Percentiles rank a stretch among this genome's conserved stretches.
Conservation (phyloP, 2,113 vertebrate species). For the Dunckerocampus dactyliophorus region DNA sequence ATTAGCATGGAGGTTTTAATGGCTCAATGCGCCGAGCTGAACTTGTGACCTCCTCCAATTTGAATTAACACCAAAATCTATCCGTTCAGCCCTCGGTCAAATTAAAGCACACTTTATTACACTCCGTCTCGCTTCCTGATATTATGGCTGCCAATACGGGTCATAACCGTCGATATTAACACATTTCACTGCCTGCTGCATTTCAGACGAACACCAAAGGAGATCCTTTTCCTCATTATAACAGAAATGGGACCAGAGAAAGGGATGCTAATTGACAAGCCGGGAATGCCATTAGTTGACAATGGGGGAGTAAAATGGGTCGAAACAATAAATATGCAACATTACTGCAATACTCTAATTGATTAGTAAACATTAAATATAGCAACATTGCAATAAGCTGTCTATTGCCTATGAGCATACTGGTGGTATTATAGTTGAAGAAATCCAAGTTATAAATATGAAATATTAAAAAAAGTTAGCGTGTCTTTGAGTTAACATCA, state of each 20-base stretch:
- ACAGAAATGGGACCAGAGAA: not conserved
- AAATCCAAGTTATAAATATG: no score
- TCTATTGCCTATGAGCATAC: no score
- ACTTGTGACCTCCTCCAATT: constrained; percentile 18
- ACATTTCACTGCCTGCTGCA: constrained; percentile 21
- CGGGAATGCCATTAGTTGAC: not conserved
- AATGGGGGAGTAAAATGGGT: not conserved
- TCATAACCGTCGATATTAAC: constrained; percentile 44
- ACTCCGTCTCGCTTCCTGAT: constrained; percentile 2
- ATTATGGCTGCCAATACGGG: constrained; percentile 57
- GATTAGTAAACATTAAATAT: no score
- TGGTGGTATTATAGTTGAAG: no score
- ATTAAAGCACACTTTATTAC: constrained; percentile 24
- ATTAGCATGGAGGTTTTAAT: constrained; percentile 12
- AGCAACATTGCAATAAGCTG: no score
- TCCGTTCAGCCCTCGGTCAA: constrained; percentile 32
- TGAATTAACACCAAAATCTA: constrained; percentile 41
- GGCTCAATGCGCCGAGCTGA: constrained; percentile 27
- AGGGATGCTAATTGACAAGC: not conserved
- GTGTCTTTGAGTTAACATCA: no score
- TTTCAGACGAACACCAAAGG: constrained; percentile 21
- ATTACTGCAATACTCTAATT: no score
- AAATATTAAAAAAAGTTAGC: no score
- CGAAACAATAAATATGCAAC: not conserved
- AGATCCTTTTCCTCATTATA: not conserved